Evolutionary conservation across 2,888 invertebrate species (phyloP).

Genomic region (Laspeyria flexula): DNA sequence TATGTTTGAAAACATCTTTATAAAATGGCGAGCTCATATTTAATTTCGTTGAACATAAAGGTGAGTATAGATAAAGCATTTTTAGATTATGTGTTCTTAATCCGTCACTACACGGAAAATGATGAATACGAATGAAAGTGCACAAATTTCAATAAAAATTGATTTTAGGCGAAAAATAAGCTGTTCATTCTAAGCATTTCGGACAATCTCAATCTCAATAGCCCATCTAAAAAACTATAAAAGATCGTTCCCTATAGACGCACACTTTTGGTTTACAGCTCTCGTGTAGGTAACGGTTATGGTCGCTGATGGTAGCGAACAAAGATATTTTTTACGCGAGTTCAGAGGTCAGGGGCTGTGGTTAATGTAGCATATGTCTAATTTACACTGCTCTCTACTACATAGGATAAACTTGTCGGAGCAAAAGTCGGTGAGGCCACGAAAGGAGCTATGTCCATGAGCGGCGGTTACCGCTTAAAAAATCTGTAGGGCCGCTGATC

Average conservation of each 20-base stretch:
- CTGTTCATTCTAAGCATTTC: too few relatives aligned
- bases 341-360: slow-evolving; percentile 34
- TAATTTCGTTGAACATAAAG: too few relatives aligned
- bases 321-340: slow-evolving; percentile 20
- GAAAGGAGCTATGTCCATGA: slow-evolving; percentile 5
- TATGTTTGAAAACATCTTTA: slow-evolving; percentile 17
- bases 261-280: not conserved
- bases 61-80: too few relatives aligned
- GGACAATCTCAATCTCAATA: too few relatives aligned
- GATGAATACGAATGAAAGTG: too few relatives aligned
- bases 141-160: too few relatives aligned
- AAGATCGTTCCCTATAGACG: not conserved
- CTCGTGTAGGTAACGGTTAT: not conserved
- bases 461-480: not conserved
- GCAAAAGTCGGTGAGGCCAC: slow-evolving; percentile 27
- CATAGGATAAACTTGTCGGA: slow-evolving; percentile 40
- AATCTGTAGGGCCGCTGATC: not conserved
- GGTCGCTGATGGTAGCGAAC: not conserved
- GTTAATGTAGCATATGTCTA: slow-evolving; percentile 44
- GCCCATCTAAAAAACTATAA: too few relatives aligned
- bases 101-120: too few relatives aligned
- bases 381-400: slow-evolving; percentile 31
- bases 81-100: too few relatives aligned
- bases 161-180: too few relatives aligned
- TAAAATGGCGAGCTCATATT: too few relatives aligned